Evolutionary conservation across 2,888 invertebrate genomes (phyloP).

Genomic region (Panzeria rudis): DNA sequence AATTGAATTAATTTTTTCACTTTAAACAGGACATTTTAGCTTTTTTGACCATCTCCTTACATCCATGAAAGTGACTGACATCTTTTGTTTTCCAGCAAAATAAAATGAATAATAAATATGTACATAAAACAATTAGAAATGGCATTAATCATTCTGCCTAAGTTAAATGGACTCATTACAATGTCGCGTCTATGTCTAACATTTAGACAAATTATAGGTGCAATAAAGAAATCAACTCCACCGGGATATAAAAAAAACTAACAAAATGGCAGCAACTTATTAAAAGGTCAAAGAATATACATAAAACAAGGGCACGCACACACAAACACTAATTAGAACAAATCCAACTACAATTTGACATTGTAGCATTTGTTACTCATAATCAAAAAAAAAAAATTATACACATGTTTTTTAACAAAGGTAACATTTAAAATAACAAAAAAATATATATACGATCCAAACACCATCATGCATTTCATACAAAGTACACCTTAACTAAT

Average conservation of each 20-base stretch:
- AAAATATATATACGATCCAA: too few species aligned
- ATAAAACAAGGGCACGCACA: not conserved
- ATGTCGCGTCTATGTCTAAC: not conserved
- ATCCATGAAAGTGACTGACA: too few species aligned
- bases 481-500: constrained; percentile 2
- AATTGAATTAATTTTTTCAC: too few species aligned
- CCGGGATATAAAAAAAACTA: not conserved
- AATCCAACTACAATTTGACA: not conserved
- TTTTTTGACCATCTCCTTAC: not conserved
- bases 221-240: not conserved
- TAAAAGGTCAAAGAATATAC: not conserved
- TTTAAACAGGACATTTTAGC: not conserved
- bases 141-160: not conserved
- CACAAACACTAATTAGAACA: not conserved
- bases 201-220: not conserved
- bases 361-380: not conserved
- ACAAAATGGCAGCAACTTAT: not conserved
- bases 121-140: not conserved
- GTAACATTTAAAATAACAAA: not conserved
- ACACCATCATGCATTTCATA: not conserved
- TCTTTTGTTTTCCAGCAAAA: too few species aligned
- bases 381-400: not conserved
- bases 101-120: not conserved
- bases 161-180: not conserved
- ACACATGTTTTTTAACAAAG: not conserved